Conservation (phyloP, 23 tunicate species). For the Halocynthia roretzi region DNA sequence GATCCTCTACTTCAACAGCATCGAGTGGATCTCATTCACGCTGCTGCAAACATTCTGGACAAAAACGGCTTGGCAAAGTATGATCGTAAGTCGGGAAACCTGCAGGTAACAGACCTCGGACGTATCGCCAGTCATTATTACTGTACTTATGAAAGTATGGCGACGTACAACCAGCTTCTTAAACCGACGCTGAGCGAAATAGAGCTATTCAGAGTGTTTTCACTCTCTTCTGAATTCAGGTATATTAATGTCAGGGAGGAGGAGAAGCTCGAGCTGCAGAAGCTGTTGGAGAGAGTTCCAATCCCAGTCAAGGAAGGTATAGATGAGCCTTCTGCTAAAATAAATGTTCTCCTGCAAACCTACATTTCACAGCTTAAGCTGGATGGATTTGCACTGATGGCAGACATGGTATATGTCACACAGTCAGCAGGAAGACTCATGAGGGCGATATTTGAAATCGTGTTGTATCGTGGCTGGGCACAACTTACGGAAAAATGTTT, state of each 20-base stretch:
- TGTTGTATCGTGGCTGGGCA: constrained; percentile 96
- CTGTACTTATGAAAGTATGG: constrained; percentile 94
- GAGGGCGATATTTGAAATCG: constrained; percentile 96
- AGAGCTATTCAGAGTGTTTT: constrained; percentile 95
- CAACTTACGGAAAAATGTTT: constrained; percentile 94
- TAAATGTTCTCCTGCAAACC: constrained; percentile 91
- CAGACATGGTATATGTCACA: constrained; percentile 95
- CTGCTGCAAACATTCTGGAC: constrained; percentile 76
- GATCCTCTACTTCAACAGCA: constrained; percentile 81
- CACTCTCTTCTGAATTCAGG: constrained; percentile 93
- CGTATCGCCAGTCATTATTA: constrained; percentile 98
- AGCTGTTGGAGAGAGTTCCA: constrained; percentile 86
- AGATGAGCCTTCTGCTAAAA: constrained; percentile 96
- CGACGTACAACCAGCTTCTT: constrained; percentile 90
- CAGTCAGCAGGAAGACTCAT: constrained; percentile 97
- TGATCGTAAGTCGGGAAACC: constrained; percentile 85
- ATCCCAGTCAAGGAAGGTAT: constrained; percentile 97
- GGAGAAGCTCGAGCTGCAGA: constrained; percentile 94
- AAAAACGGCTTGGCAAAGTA: constrained; percentile 78
- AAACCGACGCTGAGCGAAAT: constrained; percentile 96
- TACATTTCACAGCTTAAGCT: constrained; percentile 90
- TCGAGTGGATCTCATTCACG: constrained; percentile 88
- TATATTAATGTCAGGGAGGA: constrained; percentile 93
- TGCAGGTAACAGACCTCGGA: constrained; percentile 95
- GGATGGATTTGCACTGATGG: constrained; percentile 97